A percentile compares a stretch with the other conserved stretches of the same genome.
phyloP scores from a whole-genome alignment of 1,140 invertebrate species.

The Neodiprion pinetum region DNA sequence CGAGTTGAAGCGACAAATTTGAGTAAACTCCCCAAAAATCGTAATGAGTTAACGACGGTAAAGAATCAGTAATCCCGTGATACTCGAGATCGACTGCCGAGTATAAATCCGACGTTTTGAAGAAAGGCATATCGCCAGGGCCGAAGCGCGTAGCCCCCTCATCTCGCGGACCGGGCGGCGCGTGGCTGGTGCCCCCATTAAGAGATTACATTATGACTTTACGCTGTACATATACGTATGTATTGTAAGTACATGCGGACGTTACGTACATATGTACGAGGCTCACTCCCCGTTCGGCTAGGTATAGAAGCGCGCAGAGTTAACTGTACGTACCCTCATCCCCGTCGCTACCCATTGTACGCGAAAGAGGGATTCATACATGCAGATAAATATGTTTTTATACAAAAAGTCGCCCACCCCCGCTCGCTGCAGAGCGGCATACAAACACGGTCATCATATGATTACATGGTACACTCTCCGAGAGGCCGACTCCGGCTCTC shows the following conservation, averaged over 20 bases:
- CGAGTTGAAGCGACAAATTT: not conserved
- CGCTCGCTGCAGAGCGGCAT: not conserved
- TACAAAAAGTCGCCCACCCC: not conserved
- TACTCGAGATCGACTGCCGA: no score
- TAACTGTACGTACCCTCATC: not conserved
- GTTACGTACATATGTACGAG: not conserved
- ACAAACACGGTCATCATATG: constrained; percentile 7
- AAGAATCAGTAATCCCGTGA: no score
- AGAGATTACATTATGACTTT: constrained; percentile 46
- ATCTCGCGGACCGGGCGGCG: constrained; percentile 17
- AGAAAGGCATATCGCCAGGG: no score
- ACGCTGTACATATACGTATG: constrained; percentile 29
- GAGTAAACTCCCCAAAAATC: no score
- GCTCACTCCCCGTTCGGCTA: not conserved
- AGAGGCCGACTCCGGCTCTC: not conserved
- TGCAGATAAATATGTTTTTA: constrained; percentile 8
- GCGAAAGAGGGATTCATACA: constrained; percentile 4
- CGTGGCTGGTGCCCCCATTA: constrained; percentile 39
- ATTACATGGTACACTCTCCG: constrained; percentile 2
- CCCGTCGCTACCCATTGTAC: not conserved
- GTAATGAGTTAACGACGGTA: not conserved
- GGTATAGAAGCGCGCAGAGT: not conserved
- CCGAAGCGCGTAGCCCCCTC: not conserved
- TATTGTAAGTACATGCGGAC: not conserved
- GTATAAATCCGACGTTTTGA: no score